Conservation (phyloP, 1,140 invertebrate genomes). For the Drosophila tropicalis region DNA sequence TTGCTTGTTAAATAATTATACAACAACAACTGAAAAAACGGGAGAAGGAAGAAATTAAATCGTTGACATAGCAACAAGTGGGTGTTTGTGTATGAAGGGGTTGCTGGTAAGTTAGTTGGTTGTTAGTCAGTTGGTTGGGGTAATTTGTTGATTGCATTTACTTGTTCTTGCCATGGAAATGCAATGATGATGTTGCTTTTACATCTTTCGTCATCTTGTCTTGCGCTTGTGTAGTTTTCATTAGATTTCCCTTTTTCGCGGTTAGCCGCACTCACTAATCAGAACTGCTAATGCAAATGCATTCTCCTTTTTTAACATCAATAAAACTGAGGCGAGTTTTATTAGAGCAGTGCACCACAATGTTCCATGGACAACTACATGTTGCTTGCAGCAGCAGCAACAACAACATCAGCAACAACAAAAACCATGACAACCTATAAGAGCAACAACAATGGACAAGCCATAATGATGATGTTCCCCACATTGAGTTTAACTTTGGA, state of each 20-base stretch:
- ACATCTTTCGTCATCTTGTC: slow-evolving; percentile 22
- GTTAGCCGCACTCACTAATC: slow-evolving; percentile 66
- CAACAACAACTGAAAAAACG: background rate
- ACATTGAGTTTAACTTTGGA: slow-evolving; percentile 11
- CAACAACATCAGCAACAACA: slow-evolving; percentile 43
- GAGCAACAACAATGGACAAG: slow-evolving; percentile 50
- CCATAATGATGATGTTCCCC: slow-evolving; percentile 69
- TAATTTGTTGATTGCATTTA: slow-evolving; percentile 42
- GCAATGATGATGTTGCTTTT: slow-evolving; percentile 5
- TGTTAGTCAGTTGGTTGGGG: background rate
- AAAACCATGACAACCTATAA: slow-evolving; percentile 38
- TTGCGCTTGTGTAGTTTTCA: slow-evolving; percentile 49
- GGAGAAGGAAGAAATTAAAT: slow-evolving; percentile 46
- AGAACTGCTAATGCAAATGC: slow-evolving; percentile 80
- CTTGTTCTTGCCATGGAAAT: slow-evolving; percentile 51
- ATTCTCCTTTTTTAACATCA: slow-evolving; percentile 29
- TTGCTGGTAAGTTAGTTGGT: too few species aligned
- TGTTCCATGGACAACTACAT: slow-evolving; percentile 31
- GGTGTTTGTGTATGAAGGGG: slow-evolving; percentile 16
- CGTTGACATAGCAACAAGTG: slow-evolving; percentile 79
- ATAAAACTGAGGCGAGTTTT: slow-evolving; percentile 47
- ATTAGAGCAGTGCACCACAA: slow-evolving; percentile 47
- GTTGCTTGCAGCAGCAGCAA: slow-evolving; percentile 40
- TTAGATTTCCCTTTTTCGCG: slow-evolving; percentile 38
- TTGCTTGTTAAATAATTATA: too few species aligned